phyloP scores from a whole-genome alignment of 2,888 invertebrate genomes.

The Trissolcus brochymenae region DNA sequence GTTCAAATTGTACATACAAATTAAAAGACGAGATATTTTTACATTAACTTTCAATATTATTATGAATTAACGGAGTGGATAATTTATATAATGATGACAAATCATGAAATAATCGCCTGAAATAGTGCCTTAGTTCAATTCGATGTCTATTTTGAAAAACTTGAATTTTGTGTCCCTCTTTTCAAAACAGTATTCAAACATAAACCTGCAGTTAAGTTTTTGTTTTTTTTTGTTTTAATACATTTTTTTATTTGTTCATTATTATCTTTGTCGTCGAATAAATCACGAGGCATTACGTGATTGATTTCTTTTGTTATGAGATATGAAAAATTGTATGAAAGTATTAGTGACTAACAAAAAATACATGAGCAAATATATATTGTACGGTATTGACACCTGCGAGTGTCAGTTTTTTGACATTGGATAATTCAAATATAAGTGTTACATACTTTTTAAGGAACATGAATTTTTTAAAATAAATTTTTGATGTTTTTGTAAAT shows the following conservation, averaged over 20 bases:
- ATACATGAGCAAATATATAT: slow-evolving; percentile 6
- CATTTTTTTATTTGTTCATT: too few relatives aligned
- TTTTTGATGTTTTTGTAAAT: slow-evolving; percentile 23
- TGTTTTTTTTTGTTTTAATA: too few relatives aligned
- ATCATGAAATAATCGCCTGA: slow-evolving; percentile 11
- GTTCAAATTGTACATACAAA: slow-evolving; percentile 21
- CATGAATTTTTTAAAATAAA: slow-evolving; percentile 12
- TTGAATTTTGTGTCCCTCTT: background rate
- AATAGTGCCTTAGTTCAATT: slow-evolving; percentile 37
- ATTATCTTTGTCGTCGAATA: too few relatives aligned
- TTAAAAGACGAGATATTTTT: slow-evolving; percentile 4
- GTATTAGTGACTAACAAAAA: slow-evolving; percentile 25
- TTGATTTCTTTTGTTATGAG: slow-evolving; percentile 1
- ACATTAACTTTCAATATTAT: slow-evolving; percentile 13
- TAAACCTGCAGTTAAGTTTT: too few relatives aligned
- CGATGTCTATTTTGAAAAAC: background rate
- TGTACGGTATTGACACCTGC: background rate
- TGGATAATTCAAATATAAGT: slow-evolving; percentile 10
- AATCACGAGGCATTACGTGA: background rate
- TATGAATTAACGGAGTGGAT: background rate
- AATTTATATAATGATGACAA: slow-evolving; percentile 20
- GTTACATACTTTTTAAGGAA: slow-evolving; percentile 24
- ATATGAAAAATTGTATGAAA: slow-evolving; percentile 13
- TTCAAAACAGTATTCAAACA: slow-evolving; percentile 20
- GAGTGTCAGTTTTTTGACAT: slow-evolving; percentile 11